A percentile compares a stretch with the other conserved stretches of the same genome.
Evolutionary conservation across 2,113 vertebrate species (phyloP).

Genomic region (Rhinichthys klamathensis): DNA sequence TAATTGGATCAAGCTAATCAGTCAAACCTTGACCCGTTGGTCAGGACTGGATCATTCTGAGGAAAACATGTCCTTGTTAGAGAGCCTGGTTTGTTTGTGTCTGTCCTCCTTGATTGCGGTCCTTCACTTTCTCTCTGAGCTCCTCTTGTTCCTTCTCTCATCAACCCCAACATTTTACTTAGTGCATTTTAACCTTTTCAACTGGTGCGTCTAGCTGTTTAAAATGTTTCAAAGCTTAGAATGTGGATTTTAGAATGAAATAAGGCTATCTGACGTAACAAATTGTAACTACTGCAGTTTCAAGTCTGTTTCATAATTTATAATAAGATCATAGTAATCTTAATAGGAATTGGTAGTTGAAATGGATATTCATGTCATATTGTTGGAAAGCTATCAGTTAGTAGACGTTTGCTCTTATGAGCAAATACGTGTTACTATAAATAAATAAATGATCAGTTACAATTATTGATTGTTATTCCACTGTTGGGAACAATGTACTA

Average conservation of each 20-base stretch:
- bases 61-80: too few species aligned
- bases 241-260: not conserved
- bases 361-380: not conserved
- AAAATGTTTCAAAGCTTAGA: not conserved
- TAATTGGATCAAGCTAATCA: too few species aligned
- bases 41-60: too few species aligned
- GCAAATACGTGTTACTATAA: too few species aligned
- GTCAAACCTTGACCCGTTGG: too few species aligned
- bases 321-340: not conserved
- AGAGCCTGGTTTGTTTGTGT: slow-evolving; percentile 6
- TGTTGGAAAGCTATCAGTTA: not conserved
- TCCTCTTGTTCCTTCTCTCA: not conserved
- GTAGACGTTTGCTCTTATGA: too few species aligned
- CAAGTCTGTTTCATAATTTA: not conserved
- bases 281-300: not conserved
- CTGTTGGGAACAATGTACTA: not conserved
- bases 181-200: not conserved
- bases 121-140: not conserved
- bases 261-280: not conserved
- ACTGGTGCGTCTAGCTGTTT: not conserved
- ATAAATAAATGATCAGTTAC: not conserved
- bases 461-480: not conserved
- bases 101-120: slow-evolving; percentile 31
- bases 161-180: not conserved
- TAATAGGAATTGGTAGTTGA: not conserved